A percentile compares a stretch with the other conserved stretches of the same genome.
phyloP scores from a whole-genome alignment of 2,113 vertebrate genomes.

The Corythoichthys haematopterus region DNA sequence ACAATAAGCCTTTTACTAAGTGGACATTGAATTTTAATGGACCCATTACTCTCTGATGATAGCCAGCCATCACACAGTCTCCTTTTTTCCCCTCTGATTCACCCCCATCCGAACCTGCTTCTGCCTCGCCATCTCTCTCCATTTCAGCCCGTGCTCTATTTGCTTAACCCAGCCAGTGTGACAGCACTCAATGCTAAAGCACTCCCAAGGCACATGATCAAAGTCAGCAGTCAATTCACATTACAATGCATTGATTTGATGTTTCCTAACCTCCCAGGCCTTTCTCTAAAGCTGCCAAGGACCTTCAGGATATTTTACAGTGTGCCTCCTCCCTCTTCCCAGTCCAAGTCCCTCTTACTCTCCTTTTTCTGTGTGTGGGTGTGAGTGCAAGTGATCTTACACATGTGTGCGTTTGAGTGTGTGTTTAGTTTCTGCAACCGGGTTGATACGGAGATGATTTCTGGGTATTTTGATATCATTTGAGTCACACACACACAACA shows the following conservation, averaged over 20 bases:
- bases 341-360: constrained; percentile 8
- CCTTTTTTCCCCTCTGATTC: constrained; percentile 31
- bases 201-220: constrained; percentile 76
- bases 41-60: constrained; percentile 56
- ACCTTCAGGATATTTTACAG: constrained; percentile 65
- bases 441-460: constrained; percentile 28
- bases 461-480: constrained; percentile 28
- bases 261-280: constrained; percentile 75
- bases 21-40: constrained; percentile 57
- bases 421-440: constrained; percentile 8
- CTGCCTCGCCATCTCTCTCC: constrained; percentile 40
- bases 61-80: constrained; percentile 35
- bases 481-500: constrained; percentile 11
- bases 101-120: constrained; percentile 46
- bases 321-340: constrained; percentile 28
- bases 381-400: constrained; percentile 1
- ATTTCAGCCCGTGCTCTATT: constrained; percentile 66
- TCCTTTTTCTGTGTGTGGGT: constrained; percentile 7
- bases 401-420: not conserved
- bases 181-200: constrained; percentile 76
- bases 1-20: constrained; percentile 45
- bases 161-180: constrained; percentile 70
- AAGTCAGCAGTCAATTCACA: constrained; percentile 79
- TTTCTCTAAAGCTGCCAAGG: constrained; percentile 71
- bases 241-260: constrained; percentile 78